These are phyloP conservation scores for Lagria hirta DNA, from an alignment of 2,888 invertebrate species.

Conservation along the genomic window DNA sequence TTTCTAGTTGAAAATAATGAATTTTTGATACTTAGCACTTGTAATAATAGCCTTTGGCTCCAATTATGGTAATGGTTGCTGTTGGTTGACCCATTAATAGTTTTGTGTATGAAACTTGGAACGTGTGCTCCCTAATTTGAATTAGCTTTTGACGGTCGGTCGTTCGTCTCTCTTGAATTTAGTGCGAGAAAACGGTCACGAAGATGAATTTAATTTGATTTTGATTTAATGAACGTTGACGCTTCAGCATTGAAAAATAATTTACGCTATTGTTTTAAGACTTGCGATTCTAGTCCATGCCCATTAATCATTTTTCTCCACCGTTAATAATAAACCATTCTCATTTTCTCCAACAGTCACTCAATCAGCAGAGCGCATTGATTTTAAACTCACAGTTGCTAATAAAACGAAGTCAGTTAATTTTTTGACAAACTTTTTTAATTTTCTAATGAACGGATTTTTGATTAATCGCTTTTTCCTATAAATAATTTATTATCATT, in stretches of 20 bases:
- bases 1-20: constrained; percentile 5
- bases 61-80: constrained; percentile 13
- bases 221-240: constrained; percentile 10
- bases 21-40: constrained; percentile 3
- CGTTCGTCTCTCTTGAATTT: constrained; percentile 4
- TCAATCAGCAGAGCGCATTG: too few species aligned
- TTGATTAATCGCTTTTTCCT: too few species aligned
- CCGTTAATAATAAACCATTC: too few species aligned
- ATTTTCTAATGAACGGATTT: too few species aligned
- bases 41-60: constrained; percentile 11
- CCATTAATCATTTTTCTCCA: too few species aligned
- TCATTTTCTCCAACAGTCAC: too few species aligned
- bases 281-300: too few species aligned
- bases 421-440: too few species aligned
- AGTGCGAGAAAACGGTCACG: constrained; percentile 7
- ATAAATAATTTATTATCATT: too few species aligned
- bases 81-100: constrained; percentile 9
- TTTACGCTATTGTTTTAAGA: constrained; percentile 1
- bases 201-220: constrained; percentile 17
- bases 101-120: constrained; percentile 12
- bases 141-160: constrained; percentile 10
- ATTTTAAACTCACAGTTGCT: too few species aligned
- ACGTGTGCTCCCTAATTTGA: constrained; percentile 16
- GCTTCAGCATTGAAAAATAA: constrained; percentile 8
- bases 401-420: too few species aligned